Base-by-base conservation (phyloP, 2,113 vertebrate genomes). In the Pteruthius melanotis region DNA sequence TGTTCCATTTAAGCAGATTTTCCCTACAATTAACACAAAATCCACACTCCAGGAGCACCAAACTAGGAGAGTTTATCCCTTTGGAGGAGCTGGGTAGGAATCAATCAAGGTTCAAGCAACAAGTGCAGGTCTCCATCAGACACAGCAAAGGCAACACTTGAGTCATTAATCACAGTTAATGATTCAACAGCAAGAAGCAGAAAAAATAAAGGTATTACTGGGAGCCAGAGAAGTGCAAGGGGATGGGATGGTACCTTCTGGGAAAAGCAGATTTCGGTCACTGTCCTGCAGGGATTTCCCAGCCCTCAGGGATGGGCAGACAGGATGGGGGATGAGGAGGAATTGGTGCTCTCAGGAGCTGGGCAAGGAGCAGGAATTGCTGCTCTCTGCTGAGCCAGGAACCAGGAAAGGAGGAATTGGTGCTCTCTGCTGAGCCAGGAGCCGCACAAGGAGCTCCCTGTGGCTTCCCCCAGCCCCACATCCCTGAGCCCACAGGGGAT, bases 401-500 rank as follows among this genome's bases (percentile, higher is more conserved):
- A 10, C 22, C 8, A 10, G 26, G 42, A 30, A 24, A 52, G 20
- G 35, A 52, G 15, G 50, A 53, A 60, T 33, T 77, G 28, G 7
- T 17, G 27, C 28, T 79, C 24, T 53, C 1, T 42, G 31, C 23
- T 23, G 8, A 18, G 18, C 4, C 2, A 53, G 59, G 45, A 52
- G 3, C 7, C 6, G 12, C 40, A 42, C 40, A 11, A 47, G 31
- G n/a, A 28, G n/a, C 3, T 69, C 42, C 68, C 42, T 0, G 7
- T 6, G 3, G 8, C 5, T 27, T 10, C 76, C 42, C 31, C 28
- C 12, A 24, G 19, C 42, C 33, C 72, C 75, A 18, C 7, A 10
- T 10, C 53, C 86, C 3, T 1, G 3, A 22, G 6, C 3, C 49
- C 40, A 9, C n/a, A 2, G 0, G 0, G n/a, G 40, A 19, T 1